Evolutionary conservation across 2,113 vertebrate genomes (phyloP).

Genomic region (Psammodynastes pulverulentus): DNA sequence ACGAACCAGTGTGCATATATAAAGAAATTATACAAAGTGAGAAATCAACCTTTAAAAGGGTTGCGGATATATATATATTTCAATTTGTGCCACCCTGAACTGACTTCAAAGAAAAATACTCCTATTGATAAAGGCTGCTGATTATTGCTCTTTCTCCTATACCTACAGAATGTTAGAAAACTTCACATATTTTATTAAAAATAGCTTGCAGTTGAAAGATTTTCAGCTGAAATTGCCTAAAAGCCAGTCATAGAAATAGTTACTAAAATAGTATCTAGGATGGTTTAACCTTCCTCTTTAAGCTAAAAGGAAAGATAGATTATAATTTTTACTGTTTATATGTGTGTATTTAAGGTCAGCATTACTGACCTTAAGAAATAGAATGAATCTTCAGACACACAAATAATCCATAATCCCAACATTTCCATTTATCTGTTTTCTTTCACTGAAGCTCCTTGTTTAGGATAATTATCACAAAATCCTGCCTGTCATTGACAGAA

Average conservation of each 20-base stretch:
- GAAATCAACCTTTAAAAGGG: background rate
- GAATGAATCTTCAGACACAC: background rate
- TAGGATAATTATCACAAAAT: background rate
- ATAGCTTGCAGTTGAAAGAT: background rate
- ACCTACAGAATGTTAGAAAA: background rate
- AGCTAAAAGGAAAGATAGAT: background rate
- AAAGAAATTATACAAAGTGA: background rate
- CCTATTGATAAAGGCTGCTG: background rate
- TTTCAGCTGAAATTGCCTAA: background rate
- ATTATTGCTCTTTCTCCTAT: background rate
- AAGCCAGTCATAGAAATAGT: background rate
- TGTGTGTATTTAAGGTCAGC: background rate
- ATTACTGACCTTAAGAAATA: background rate
- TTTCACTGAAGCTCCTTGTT: background rate
- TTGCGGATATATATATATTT: background rate
- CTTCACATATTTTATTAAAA: background rate
- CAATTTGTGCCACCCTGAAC: background rate
- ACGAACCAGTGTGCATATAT: background rate
- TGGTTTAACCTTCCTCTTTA: background rate
- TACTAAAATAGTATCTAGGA: background rate
- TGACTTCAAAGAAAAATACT: background rate
- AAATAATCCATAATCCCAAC: background rate
- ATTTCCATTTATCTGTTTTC: background rate
- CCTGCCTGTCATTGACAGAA: background rate
- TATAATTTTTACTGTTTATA: background rate